phyloP scores from a whole-genome alignment of 2,797 vertebrate species.

The Cyclura pinguis region DNA sequence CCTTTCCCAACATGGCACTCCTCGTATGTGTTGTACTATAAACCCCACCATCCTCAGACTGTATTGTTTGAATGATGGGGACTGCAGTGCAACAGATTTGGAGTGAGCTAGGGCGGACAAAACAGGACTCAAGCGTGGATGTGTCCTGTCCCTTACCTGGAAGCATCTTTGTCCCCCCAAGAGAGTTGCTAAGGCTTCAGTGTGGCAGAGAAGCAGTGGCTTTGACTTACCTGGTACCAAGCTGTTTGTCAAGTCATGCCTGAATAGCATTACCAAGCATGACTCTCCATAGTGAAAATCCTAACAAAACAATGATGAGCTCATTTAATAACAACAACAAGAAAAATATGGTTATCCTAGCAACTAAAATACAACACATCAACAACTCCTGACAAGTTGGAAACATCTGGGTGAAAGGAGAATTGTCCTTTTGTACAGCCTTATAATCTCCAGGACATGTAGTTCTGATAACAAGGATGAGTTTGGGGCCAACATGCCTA shows the following conservation, averaged over 20 bases:
- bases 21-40: no score
- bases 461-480: constrained; percentile 4
- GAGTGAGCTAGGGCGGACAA: neutral
- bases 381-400: constrained; percentile 32
- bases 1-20: neutral
- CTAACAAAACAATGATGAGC: constrained; percentile 69
- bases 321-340: constrained; percentile 55
- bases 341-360: constrained; percentile 63
- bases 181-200: constrained; percentile 42
- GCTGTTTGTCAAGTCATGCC: constrained; percentile 57
- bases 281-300: constrained; percentile 70
- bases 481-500: neutral
- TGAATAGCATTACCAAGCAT: constrained; percentile 58
- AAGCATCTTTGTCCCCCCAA: neutral
- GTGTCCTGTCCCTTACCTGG: neutral
- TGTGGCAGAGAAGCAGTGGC: constrained; percentile 50
- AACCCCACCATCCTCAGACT: neutral
- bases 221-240: constrained; percentile 64
- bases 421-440: constrained; percentile 26
- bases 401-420: constrained; percentile 58
- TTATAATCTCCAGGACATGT: neutral
- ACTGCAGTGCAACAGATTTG: neutral
- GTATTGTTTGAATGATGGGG: neutral
- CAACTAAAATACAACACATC: constrained; percentile 54
- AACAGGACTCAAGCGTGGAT: neutral